phyloP scores from a whole-genome alignment of 1,140 invertebrate genomes.

The Penaeus chinensis region DNA sequence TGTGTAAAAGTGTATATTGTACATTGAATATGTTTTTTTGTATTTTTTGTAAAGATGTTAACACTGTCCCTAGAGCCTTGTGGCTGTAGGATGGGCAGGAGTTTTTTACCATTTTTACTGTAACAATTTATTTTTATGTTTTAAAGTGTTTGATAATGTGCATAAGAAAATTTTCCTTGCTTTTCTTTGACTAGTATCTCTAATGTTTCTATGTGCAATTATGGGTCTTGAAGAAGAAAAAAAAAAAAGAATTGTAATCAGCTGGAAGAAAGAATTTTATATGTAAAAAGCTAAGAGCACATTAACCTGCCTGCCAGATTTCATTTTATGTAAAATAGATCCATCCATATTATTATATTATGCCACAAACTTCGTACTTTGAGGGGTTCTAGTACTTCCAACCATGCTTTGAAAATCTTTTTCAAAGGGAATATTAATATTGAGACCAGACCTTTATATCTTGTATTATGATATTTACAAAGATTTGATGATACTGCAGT shows the following conservation, averaged over 20 bases:
- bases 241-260: neutral
- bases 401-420: no score
- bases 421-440: conserved; percentile 8
- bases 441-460: no score
- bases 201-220: conserved; percentile 41
- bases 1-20: conserved; percentile 54
- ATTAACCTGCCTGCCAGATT: conserved; percentile 28
- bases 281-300: conserved; percentile 10
- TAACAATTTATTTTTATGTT: conserved; percentile 50
- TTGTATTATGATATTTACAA: no score
- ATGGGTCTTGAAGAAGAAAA: neutral
- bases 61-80: conserved; percentile 6
- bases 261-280: conserved; percentile 21
- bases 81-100: no score
- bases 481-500: no score
- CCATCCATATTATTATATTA: conserved; percentile 23
- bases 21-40: conserved; percentile 47
- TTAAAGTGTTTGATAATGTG: conserved; percentile 46
- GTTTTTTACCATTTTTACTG: conserved; percentile 56
- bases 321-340: conserved; percentile 30
- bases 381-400: no score
- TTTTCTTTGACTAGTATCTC: conserved; percentile 35
- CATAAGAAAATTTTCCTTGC: conserved; percentile 28
- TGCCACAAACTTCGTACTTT: neutral
- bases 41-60: conserved; percentile 56